These are phyloP conservation scores for Cinclus cinclus DNA, from an alignment of 2,113 vertebrate genomes.

Conservation along the genomic window DNA sequence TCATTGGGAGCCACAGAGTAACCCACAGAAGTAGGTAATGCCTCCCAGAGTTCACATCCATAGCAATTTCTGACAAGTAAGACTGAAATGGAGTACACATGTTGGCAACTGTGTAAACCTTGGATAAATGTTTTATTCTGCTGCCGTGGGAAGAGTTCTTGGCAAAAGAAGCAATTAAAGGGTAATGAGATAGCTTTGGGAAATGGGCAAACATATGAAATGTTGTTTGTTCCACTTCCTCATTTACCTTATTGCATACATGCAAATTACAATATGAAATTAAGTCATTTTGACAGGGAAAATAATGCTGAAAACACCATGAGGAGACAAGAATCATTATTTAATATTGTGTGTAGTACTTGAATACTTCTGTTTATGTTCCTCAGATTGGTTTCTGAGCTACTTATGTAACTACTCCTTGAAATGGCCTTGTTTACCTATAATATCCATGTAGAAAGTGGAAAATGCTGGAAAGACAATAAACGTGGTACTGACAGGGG, in stretches of 20 bases:
- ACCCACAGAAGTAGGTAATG: not conserved
- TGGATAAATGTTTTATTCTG: not conserved
- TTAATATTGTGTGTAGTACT: not conserved
- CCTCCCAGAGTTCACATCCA: not conserved
- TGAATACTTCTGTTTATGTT: not conserved
- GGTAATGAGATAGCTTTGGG: not conserved
- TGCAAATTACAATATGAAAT: not conserved
- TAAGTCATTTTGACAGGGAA: not conserved
- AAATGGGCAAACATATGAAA: not conserved
- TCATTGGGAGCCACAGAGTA: not conserved
- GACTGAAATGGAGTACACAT: not conserved
- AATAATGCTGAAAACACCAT: not conserved
- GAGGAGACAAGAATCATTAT: not conserved
- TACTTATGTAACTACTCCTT: not conserved
- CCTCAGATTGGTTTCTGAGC: not conserved
- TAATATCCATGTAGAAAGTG: not conserved
- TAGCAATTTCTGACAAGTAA: not conserved
- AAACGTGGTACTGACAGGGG: not conserved
- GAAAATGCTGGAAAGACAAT: not conserved
- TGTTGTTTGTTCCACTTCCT: not conserved
- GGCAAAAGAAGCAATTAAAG: not conserved
- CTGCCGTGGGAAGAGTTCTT: not conserved
- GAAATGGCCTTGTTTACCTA: not conserved
- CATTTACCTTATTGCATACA: not conserved
- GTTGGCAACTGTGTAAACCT: not conserved